Percentiles rank a stretch among this genome's conserved stretches.
phyloP scores from a whole-genome alignment of 2,113 vertebrate genomes.

The Collichthys lucidus region DNA sequence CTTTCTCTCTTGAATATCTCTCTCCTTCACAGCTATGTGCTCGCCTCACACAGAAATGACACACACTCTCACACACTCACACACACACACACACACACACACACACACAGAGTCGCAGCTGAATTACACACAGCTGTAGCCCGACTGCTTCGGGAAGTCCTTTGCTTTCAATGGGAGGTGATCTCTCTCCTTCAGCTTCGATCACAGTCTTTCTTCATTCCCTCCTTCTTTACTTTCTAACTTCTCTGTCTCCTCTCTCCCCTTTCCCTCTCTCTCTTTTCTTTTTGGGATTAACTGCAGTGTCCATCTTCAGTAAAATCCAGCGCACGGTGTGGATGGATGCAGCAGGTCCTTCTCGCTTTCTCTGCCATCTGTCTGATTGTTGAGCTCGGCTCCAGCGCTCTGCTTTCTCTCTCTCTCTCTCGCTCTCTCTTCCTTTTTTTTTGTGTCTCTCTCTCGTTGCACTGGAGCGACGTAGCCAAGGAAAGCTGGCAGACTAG shows the following conservation, averaged over 20 bases:
- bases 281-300: conserved; percentile 23
- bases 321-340: conserved; percentile 10
- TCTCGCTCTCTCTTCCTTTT: conserved; percentile 57
- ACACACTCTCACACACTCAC: not conserved
- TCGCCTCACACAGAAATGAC: conserved; percentile 11
- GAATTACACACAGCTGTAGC: conserved; percentile 51
- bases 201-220: not conserved
- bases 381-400: conserved; percentile 23
- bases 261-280: conserved; percentile 11
- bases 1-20: conserved; percentile 15
- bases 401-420: conserved; percentile 53
- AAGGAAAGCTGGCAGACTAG: conserved; percentile 59
- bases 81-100: conserved; percentile 8
- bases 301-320: conserved; percentile 59
- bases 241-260: conserved; percentile 28
- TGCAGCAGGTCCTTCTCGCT: conserved; percentile 47
- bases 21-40: conserved; percentile 29
- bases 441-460: conserved; percentile 53
- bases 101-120: not conserved
- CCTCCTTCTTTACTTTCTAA: conserved; percentile 26
- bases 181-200: conserved; percentile 38
- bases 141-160: conserved; percentile 32
- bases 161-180: conserved; percentile 32
- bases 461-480: conserved; percentile 62
- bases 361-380: conserved; percentile 60